Evolutionary conservation across 1,140 invertebrate species (phyloP).

Genomic region (Atta colombica): DNA sequence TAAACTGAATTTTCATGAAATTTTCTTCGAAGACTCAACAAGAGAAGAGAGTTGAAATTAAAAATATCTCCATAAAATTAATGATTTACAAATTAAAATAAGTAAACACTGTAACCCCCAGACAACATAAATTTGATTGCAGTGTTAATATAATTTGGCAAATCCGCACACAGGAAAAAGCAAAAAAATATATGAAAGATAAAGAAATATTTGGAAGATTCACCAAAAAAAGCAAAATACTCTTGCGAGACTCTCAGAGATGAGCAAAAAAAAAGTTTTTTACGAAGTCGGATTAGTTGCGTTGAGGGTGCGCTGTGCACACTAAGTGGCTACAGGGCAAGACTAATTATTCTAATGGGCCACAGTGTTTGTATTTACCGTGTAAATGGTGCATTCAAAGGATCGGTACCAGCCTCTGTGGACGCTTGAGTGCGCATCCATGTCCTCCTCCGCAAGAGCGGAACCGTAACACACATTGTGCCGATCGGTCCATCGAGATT

Average conservation of each 20-base stretch:
- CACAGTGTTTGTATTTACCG: slow-evolving; percentile 74
- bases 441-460: slow-evolving; percentile 33
- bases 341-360: slow-evolving; percentile 82
- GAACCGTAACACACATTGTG: slow-evolving; percentile 52
- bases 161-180: background rate
- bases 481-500: slow-evolving; percentile 53
- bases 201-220: background rate
- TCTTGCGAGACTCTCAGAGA: background rate
- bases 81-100: background rate
- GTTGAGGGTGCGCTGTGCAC: slow-evolving; percentile 16
- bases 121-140: background rate
- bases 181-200: background rate
- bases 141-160: background rate
- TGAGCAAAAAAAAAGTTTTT: slow-evolving; percentile 7
- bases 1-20: slow-evolving; percentile 44
- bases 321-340: slow-evolving; percentile 51
- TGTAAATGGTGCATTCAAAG: slow-evolving; percentile 76
- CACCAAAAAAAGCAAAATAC: background rate
- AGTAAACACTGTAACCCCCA: background rate
- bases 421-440: slow-evolving; percentile 59
- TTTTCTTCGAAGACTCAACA: background rate
- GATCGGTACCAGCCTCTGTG: slow-evolving; percentile 63
- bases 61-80: background rate
- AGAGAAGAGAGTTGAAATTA: background rate
- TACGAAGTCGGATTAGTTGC: slow-evolving; percentile 69